phyloP scores from a whole-genome alignment of 2,113 vertebrate genomes.

The Helogale parvula region DNA sequence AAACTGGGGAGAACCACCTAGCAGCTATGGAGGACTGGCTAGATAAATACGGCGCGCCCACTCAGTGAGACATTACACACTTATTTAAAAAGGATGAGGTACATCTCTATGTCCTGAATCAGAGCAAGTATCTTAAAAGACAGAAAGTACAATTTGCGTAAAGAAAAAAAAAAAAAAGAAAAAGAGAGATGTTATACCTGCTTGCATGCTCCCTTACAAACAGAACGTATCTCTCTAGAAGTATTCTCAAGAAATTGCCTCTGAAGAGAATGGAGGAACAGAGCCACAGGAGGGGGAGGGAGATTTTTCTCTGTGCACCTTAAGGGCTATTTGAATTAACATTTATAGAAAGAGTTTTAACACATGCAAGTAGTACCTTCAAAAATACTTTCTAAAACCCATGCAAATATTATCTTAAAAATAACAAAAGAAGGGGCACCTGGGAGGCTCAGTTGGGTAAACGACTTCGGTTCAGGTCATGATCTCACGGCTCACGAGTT shows the following conservation, averaged over 20 bases:
- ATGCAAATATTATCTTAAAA: neutral
- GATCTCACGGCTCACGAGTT: too few species aligned
- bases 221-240: neutral
- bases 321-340: neutral
- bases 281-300: neutral
- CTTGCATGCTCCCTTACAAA: neutral
- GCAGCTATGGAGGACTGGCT: neutral
- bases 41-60: neutral
- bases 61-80: neutral
- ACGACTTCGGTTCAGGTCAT: too few species aligned
- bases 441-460: too few species aligned
- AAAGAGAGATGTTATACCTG: neutral
- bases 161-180: neutral
- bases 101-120: neutral
- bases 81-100: neutral
- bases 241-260: neutral
- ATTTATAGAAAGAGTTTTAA: neutral
- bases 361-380: neutral
- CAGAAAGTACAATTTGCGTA: neutral
- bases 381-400: constrained; percentile 1
- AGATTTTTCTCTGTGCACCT: neutral
- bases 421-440: neutral
- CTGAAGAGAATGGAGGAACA: neutral
- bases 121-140: neutral
- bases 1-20: neutral